Base-by-base conservation (phyloP, 2,888 invertebrate species). In the Melanostoma scalare region DNA sequence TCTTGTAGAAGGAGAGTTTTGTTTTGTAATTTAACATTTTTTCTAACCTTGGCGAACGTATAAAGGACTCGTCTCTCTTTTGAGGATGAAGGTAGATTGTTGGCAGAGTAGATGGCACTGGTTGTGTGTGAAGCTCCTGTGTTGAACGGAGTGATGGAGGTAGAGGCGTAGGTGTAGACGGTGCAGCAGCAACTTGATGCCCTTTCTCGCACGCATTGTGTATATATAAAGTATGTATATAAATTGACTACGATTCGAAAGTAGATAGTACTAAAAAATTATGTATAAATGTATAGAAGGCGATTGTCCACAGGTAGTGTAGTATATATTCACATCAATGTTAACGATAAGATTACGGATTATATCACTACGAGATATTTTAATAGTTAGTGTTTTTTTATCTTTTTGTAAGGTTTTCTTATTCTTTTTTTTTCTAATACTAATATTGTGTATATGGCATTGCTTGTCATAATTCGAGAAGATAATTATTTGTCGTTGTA, bases 381-480 rank as follows among this genome's bases (percentile, higher is more conserved):
- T 20, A 20, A 20, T 20, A 20, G 20, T 20, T 20, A 20, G 20
- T 20, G 20, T 20, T 20, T 65, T 61, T 31, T 42, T 60, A 44
- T 65, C 60, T 33, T 52, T 46, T 80, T 73, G 61, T 85, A 85
- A 55, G 48, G 20, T 79, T 73, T 68, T 75, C 56, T 55, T 48
- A 74, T 68, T 84, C 36, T 65, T 74, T 79, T 73, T 56, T 76
- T 53, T 74, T 61, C 67, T 79, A 65, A 80, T 73, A 76, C 53
- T 68, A 60, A 68, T 71, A 72, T 67, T 85, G 65, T 79, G 77
- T 85, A 87, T 90, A 90, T 90, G 90, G 90, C 90, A 90, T 90
- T 90, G 90, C 89, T 90, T 90, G 89, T 87, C 88, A 87, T 88
- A 76, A 84, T 74, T 82, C 74, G 71, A 76, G 68, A 68, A 82